Base-by-base conservation (phyloP, 2,888 invertebrate species). In the Eutolmus rufibarbis region DNA sequence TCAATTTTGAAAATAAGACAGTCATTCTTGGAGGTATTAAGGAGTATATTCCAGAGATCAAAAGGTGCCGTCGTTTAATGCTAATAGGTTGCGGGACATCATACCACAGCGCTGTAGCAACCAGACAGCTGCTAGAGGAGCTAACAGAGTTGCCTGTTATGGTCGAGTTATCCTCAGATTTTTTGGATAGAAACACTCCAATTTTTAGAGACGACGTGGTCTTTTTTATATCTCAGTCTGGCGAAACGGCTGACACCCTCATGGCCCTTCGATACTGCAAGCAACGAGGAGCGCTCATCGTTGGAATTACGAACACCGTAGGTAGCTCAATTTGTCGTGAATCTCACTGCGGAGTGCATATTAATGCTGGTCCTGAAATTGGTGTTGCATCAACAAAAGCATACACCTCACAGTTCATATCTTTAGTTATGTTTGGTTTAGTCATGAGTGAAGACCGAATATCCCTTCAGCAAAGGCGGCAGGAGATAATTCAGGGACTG, bases 361-460 rank as follows among this genome's bases (percentile, higher is more conserved):
- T 99, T 90, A 99, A 99, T 92, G 99, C 99, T 56, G 99, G 99
- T 0, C 99, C 99, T 5, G 99, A 99, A 94, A 99, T 99, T 90
- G 99, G 99, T 93, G 99, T 99, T 0, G 99, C 99, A 51, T 99
- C 98, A 78, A 99, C 99, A 5, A 99, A 99, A 94, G 99, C 99
- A 0, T 99, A 99, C 93, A 99, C 99, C 1, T 99, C 99, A 89
- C 99, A 99, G 93, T 99, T 99, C 93, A 97, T 99, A 89, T 97
- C 99, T 0, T 94, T 99, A 89, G 98, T 99, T 28, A 98, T 99
- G 98, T 99, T 99, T 92, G 99, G 98, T 0, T 94, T 99, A 89
- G 98, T 99, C 57, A 97, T 99, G 96, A 98, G 98, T 91, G 99
- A 99, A 92, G 99, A 99, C 93, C 95, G 99, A 89, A 96, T 99